Conservation (phyloP, 2,888 invertebrate species). For the Cecidostiba fungosa region DNA sequence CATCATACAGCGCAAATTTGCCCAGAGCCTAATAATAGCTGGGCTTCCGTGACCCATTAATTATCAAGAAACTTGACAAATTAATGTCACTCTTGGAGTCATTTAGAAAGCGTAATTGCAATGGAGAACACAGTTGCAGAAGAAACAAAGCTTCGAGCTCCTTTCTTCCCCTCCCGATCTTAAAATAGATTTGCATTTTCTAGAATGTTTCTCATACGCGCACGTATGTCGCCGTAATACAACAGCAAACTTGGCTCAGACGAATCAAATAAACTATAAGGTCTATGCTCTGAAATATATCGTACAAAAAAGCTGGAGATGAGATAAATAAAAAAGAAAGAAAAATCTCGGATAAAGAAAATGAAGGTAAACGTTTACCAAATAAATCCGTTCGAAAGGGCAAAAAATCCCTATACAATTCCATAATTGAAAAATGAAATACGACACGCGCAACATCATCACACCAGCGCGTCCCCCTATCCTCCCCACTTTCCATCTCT, state of each 20-base stretch:
- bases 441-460: conserved; percentile 31
- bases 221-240: conserved; percentile 19
- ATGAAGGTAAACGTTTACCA: not conserved
- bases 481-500: not conserved
- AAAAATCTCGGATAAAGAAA: not conserved
- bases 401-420: conserved; percentile 2
- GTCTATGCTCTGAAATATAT: not conserved
- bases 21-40: conserved; percentile 29
- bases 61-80: conserved; percentile 43
- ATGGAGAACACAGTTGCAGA: not conserved
- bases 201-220: not conserved
- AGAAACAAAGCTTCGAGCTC: conserved; percentile 2
- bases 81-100: conserved; percentile 34
- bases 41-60: conserved; percentile 54
- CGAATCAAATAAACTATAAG: not conserved
- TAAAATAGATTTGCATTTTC: not conserved
- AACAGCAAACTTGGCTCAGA: not conserved
- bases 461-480: not conserved
- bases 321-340: not conserved
- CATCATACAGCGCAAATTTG: conserved; percentile 31
- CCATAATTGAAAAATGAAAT: conserved; percentile 56
- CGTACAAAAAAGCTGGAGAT: not conserved
- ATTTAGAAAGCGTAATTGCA: conserved; percentile 14
- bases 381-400: not conserved
- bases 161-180: not conserved